Percentiles rank a stretch among this genome's conserved stretches.
Conservation (phyloP, 1,140 invertebrate genomes). For the Hyles euphorbiae region DNA sequence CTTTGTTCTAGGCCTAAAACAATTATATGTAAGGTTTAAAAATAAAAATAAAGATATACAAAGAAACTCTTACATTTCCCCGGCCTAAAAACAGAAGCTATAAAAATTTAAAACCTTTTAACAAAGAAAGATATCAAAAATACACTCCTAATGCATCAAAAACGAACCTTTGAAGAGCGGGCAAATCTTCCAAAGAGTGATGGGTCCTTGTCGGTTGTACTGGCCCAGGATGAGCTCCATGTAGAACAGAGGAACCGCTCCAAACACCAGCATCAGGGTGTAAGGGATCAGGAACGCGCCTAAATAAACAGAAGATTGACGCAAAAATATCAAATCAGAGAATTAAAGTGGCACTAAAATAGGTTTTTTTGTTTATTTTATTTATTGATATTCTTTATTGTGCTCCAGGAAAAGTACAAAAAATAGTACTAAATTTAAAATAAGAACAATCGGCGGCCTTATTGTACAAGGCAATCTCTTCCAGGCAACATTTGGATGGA, state of each 20-base stretch:
- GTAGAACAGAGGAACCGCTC: slow-evolving; percentile 90
- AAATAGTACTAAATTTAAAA: too few species aligned
- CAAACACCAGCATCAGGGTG: slow-evolving; percentile 83
- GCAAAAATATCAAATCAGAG: not conserved
- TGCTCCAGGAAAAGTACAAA: too few species aligned
- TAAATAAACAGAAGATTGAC: slow-evolving; percentile 42
- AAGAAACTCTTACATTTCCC: too few species aligned
- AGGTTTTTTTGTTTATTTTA: too few species aligned
- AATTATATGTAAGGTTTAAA: not conserved
- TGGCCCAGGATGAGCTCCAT: slow-evolving; percentile 90
- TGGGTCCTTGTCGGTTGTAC: slow-evolving; percentile 86
- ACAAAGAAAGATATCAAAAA: not conserved
- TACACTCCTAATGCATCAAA: not conserved
- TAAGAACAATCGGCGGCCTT: too few species aligned
- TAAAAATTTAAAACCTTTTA: not conserved
- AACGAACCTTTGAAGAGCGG: slow-evolving; percentile 90
- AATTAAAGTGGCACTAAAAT: too few species aligned
- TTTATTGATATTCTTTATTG: too few species aligned
- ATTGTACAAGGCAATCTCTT: too few species aligned
- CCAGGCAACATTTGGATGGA: too few species aligned
- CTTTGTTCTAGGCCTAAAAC: not conserved
- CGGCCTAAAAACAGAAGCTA: too few species aligned
- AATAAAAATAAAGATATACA: too few species aligned
- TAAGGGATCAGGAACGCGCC: slow-evolving; percentile 83
- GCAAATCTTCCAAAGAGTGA: slow-evolving; percentile 89